Conservation (phyloP, 2,113 vertebrate genomes). For the Rousettus leschenaultii region DNA sequence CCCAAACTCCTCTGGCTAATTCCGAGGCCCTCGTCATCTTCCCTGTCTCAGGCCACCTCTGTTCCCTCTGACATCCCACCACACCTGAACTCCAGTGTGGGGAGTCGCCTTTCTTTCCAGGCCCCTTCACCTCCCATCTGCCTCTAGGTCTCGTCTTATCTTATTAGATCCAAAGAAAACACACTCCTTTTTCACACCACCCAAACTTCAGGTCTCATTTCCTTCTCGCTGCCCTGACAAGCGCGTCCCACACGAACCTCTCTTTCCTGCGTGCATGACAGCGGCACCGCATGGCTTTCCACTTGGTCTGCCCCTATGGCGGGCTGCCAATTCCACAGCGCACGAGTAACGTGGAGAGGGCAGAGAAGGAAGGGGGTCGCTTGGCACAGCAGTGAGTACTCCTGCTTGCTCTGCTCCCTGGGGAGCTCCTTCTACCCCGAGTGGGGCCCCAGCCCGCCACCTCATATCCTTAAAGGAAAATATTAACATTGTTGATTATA, state of each 20-base stretch:
- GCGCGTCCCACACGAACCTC: rapidly evolving
- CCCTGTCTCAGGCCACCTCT: not conserved
- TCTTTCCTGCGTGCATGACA: rapidly evolving
- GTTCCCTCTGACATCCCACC: not conserved
- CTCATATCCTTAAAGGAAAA: constrained; percentile 19
- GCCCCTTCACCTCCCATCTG: not conserved
- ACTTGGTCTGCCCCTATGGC: rapidly evolving
- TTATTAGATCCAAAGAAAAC: not conserved
- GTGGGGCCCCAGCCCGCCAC: not conserved
- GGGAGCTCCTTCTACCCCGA: not conserved
- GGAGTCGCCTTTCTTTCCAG: not conserved
- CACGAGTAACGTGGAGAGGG: rapidly evolving
- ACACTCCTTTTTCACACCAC: not conserved
- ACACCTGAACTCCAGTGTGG: not conserved
- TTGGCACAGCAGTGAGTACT: not conserved
- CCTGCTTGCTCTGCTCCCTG: not conserved
- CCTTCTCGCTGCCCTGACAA: not conserved
- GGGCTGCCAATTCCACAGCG: not conserved
- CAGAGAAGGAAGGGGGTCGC: not conserved
- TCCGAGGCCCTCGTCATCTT: not conserved
- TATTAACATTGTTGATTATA: not conserved
- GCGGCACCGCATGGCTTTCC: rapidly evolving
- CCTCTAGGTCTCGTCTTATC: not conserved
- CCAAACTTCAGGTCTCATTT: not conserved
- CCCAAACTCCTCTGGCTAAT: not conserved